phyloP scores from a whole-genome alignment of 1,140 invertebrate species.

The Lepidotrigona ventralis region DNA sequence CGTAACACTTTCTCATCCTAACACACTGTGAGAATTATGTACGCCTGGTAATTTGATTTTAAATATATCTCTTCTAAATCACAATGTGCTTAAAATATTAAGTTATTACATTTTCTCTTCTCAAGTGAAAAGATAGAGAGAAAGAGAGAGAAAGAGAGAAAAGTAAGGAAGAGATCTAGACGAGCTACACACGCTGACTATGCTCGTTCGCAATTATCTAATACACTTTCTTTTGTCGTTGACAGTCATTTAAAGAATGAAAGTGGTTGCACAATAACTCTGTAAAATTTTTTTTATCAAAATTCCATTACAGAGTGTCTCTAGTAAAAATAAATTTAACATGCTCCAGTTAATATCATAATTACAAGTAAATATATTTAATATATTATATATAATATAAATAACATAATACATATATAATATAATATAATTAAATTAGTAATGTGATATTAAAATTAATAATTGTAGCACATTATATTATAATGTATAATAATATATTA shows the following conservation, averaged over 20 bases:
- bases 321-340: neutral
- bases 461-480: no score
- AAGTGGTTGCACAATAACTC: slow-evolving; percentile 19
- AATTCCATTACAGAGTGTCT: no score
- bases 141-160: neutral
- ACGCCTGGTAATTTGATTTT: neutral
- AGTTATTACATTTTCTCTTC: neutral
- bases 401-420: no score
- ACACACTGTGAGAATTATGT: neutral
- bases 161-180: neutral
- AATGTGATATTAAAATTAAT: no score
- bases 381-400: no score
- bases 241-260: slow-evolving; percentile 20
- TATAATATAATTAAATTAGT: no score
- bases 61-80: neutral
- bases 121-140: no score
- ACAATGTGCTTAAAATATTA: neutral
- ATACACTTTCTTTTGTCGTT: slow-evolving; percentile 1
- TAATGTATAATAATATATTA: no score
- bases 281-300: neutral
- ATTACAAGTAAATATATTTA: no score
- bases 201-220: neutral
- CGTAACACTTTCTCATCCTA: neutral
- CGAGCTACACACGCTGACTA: neutral
- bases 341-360: no score